phyloP scores from a whole-genome alignment of 2,888 invertebrate genomes.

The Agrotis segetum region DNA sequence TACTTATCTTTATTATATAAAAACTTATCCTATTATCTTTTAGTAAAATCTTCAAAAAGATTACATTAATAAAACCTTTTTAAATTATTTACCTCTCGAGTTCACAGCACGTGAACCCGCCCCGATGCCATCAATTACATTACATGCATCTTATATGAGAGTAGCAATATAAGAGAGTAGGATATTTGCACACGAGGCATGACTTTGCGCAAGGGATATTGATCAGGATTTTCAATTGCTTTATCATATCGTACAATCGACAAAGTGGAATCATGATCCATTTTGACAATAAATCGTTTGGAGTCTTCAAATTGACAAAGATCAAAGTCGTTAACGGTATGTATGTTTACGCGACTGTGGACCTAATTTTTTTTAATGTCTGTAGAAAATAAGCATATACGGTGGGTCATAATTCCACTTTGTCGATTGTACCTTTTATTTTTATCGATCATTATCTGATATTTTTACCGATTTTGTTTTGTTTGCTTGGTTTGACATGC shows the following conservation, averaged over 20 bases:
- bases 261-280: too few relatives aligned
- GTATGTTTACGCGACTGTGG: too few relatives aligned
- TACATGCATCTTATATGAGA: not conserved
- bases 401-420: too few relatives aligned
- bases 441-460: not conserved
- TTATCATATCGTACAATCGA: not conserved
- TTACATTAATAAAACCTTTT: not conserved
- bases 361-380: too few relatives aligned
- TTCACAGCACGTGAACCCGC: not conserved
- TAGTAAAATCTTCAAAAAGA: not conserved
- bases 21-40: constrained; percentile 14
- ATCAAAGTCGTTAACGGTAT: too few relatives aligned
- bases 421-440: not conserved
- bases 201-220: not conserved
- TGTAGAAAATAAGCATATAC: too few relatives aligned
- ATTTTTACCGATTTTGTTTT: not conserved
- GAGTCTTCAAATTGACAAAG: too few relatives aligned
- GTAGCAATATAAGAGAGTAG: too few relatives aligned
- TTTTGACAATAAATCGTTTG: too few relatives aligned
- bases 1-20: not conserved
- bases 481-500: constrained; percentile 14
- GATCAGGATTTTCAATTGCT: not conserved
- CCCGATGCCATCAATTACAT: not conserved
- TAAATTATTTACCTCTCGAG: too few relatives aligned
- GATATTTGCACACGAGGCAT: not conserved